A percentile compares a stretch with the other conserved stretches of the same genome.
These are phyloP conservation scores for Sparidentex hasta DNA, from an alignment of 2,797 vertebrate genomes.

Conservation along the genomic window DNA sequence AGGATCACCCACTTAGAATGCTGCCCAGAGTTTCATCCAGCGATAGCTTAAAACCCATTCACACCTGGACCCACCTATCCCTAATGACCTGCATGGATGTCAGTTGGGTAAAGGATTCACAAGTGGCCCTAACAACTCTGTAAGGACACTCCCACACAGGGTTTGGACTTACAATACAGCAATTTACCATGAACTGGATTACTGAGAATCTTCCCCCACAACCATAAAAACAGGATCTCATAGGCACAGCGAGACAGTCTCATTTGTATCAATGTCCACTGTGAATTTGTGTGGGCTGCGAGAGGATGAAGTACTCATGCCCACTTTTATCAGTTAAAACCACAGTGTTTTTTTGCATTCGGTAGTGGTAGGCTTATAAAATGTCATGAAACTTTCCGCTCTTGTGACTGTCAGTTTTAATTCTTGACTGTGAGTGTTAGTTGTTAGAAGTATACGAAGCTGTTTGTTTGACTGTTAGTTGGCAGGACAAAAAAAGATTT, in stretches of 20 bases:
- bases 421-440: background rate
- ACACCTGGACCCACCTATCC: no score
- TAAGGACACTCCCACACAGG: no score
- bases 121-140: no score
- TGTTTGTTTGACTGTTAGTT: background rate
- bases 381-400: background rate
- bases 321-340: background rate
- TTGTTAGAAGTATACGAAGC: background rate
- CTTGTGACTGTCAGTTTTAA: conserved; percentile 1
- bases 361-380: background rate
- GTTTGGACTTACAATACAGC: no score
- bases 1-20: no score
- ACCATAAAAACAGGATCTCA: background rate
- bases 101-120: no score
- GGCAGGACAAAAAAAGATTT: background rate
- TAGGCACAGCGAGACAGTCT: rapidly evolving
- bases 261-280: background rate
- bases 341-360: background rate
- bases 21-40: no score
- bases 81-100: no score
- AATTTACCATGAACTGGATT: no score
- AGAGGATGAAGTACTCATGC: background rate
- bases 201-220: background rate
- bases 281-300: background rate
- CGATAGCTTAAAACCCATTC: no score